These are phyloP conservation scores for Oenanthe oenanthe DNA, from an alignment of 2,113 vertebrate species.

Conservation along the genomic window DNA sequence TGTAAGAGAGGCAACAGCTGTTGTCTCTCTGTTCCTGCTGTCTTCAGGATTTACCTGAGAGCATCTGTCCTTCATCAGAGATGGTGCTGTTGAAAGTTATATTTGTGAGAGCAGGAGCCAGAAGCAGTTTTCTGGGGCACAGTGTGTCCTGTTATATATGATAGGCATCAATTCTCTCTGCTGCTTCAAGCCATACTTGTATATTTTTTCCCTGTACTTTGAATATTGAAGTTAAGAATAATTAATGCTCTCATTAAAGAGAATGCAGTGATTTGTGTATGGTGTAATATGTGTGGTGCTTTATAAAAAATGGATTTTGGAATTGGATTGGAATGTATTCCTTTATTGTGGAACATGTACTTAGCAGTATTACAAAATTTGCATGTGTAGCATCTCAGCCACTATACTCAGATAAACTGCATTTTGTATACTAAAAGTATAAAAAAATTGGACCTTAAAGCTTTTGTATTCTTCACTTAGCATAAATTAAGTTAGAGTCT, in stretches of 20 bases:
- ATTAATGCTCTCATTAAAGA: background rate
- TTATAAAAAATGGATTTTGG: background rate
- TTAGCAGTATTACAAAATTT: background rate
- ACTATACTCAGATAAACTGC: background rate
- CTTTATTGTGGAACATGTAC: background rate
- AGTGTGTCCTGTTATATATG: background rate
- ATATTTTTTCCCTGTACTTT: background rate
- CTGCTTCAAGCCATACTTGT: background rate
- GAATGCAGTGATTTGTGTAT: background rate
- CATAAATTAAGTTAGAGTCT: background rate
- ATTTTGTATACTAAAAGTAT: background rate
- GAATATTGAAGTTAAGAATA: background rate
- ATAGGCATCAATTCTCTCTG: background rate
- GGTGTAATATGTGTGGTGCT: background rate
- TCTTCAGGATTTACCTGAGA: constrained; percentile 3
- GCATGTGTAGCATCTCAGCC: background rate
- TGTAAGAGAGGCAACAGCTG: constrained; percentile 17
- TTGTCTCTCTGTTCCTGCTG: background rate
- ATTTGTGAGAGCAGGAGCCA: background rate
- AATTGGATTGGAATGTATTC: background rate
- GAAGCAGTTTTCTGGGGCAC: background rate
- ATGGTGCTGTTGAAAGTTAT: background rate
- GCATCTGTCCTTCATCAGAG: background rate
- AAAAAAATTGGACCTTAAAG: background rate
- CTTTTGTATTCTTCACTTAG: background rate